These are phyloP conservation scores for Thaumetopoea pityocampa DNA, from an alignment of 1,140 invertebrate species.

Conservation along the genomic window DNA sequence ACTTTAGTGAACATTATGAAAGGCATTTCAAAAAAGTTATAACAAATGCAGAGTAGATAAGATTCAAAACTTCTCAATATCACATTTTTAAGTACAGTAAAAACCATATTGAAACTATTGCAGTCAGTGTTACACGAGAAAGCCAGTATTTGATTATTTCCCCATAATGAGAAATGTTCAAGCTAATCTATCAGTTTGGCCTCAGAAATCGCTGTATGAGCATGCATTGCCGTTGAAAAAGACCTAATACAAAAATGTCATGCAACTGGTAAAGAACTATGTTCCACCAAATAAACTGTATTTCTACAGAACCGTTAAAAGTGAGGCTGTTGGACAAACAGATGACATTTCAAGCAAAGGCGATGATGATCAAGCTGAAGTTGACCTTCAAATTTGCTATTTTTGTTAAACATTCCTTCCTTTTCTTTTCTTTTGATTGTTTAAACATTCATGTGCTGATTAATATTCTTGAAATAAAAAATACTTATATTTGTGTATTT, in stretches of 20 bases:
- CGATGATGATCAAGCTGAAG: conserved; percentile 5
- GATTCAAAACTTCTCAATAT: conserved; percentile 1
- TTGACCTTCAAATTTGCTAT: conserved; percentile 3
- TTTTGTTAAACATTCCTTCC: conserved; percentile 1
- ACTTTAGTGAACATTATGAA: neutral
- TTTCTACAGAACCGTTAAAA: conserved; percentile 6
- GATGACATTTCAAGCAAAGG: conserved; percentile 3
- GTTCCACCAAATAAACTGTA: conserved; percentile 6
- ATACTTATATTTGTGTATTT: neutral
- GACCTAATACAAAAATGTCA: conserved; percentile 1
- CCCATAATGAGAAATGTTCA: conserved; percentile 2
- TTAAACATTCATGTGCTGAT: neutral
- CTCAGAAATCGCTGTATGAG: conserved; percentile 5
- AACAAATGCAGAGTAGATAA: neutral
- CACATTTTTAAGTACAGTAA: neutral
- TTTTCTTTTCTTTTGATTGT: conserved; percentile 3
- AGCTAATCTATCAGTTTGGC: conserved; percentile 1
- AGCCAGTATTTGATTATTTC: conserved; percentile 2
- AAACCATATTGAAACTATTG: conserved; percentile 1
- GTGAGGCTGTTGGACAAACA: conserved; percentile 2
- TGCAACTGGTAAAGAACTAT: conserved; percentile 4
- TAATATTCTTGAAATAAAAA: neutral
- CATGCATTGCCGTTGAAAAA: conserved; percentile 5
- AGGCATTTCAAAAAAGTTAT: conserved; percentile 1
- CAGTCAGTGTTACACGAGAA: conserved; percentile 1